Evolutionary conservation across 2,113 vertebrate genomes (phyloP).

Genomic region (Stegastes partitus): DNA sequence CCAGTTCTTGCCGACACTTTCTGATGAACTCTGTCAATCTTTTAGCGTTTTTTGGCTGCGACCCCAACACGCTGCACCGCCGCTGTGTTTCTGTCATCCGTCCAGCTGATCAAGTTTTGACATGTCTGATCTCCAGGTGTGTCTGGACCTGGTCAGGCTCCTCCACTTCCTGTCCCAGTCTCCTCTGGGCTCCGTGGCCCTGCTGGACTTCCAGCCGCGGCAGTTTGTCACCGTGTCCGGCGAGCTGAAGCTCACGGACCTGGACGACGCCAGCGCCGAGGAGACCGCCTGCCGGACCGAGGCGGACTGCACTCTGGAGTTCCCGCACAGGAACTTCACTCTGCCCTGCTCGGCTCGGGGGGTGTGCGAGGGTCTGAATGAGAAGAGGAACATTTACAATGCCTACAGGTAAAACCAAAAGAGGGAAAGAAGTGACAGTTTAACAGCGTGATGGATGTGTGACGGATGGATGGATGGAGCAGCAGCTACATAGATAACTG

Average conservation of each 20-base stretch:
- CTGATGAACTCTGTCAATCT: too few species aligned
- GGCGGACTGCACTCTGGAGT: conserved; percentile 87
- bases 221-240: conserved; percentile 93
- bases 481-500: conserved; percentile 3
- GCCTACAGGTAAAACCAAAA: conserved; percentile 90
- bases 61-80: not conserved
- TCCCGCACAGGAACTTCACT: conserved; percentile 89
- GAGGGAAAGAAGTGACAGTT: conserved; percentile 36
- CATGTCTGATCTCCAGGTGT: conserved; percentile 84
- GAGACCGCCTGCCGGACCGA: conserved; percentile 84
- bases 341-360: conserved; percentile 81
- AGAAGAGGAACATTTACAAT: conserved; percentile 94
- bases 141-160: conserved; percentile 89
- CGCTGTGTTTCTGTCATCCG: not conserved
- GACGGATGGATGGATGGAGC: conserved; percentile 44
- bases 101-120: conserved; percentile 34
- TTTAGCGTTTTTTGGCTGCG: too few species aligned
- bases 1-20: too few species aligned
- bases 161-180: conserved; percentile 91
- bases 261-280: conserved; percentile 89
- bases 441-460: conserved; percentile 39
- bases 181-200: conserved; percentile 90
- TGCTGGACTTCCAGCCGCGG: conserved; percentile 94
- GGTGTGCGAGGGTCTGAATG: conserved; percentile 88
- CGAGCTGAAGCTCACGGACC: conserved; percentile 91